Evolutionary conservation across 2,888 invertebrate species (phyloP).

Genomic region (Oxytorus armatus): DNA sequence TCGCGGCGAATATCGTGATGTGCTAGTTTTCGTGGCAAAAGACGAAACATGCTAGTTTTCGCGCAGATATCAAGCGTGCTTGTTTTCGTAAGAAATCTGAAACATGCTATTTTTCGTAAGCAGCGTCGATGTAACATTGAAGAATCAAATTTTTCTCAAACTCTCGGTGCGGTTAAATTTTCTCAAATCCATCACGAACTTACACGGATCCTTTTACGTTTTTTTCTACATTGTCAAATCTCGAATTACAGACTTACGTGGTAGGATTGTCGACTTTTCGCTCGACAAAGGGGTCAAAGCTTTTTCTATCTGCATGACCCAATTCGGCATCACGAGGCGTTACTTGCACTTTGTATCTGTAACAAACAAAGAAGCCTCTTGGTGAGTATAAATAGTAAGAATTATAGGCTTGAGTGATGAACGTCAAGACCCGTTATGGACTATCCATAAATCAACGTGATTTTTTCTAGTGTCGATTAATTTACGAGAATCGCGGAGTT

Average conservation of each 20-base stretch:
- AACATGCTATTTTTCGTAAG: no score
- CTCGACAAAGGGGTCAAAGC: conserved; percentile 91
- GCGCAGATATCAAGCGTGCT: no score
- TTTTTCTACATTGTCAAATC: background rate
- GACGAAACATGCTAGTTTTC: no score
- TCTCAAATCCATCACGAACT: no score
- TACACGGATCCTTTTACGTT: no score
- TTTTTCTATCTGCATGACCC: conserved; percentile 83
- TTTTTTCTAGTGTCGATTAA: conserved; percentile 8
- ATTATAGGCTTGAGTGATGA: background rate
- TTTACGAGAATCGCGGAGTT: conserved; percentile 19
- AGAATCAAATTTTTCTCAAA: no score
- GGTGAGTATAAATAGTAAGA: background rate
- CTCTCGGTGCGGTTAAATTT: no score
- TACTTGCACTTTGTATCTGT: conserved; percentile 87
- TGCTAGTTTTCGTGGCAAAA: no score
- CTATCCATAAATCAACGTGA: background rate
- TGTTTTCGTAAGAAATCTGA: no score
- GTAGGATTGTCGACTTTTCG: conserved; percentile 91
- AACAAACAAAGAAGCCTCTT: conserved; percentile 40
- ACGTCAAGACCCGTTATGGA: background rate
- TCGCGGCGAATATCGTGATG: no score
- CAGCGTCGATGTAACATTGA: no score
- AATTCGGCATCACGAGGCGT: conserved; percentile 87
- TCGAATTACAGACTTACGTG: conserved; percentile 88